Conservation (phyloP, 2,797 vertebrate species). For the Buphagus erythrorhynchus region DNA sequence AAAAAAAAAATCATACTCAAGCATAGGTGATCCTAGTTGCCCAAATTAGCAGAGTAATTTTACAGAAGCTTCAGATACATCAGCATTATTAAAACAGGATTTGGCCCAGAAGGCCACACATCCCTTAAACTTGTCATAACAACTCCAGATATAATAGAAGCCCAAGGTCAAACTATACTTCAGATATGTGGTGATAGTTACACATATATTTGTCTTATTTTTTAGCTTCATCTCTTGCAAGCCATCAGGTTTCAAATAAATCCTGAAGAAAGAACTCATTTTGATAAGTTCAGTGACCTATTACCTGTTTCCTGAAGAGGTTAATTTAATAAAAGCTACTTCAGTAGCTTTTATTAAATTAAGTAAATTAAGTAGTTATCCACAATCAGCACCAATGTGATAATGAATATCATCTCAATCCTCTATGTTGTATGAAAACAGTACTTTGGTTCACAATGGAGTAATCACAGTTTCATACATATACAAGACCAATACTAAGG, state of each 20-base stretch:
- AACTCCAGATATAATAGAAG: background rate
- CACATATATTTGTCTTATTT: background rate
- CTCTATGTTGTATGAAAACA: background rate
- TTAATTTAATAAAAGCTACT: background rate
- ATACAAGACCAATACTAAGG: background rate
- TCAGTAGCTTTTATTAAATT: too few relatives aligned
- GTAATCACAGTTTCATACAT: background rate
- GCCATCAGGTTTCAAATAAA: background rate
- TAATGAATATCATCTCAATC: background rate
- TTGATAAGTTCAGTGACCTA: background rate
- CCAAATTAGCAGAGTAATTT: background rate
- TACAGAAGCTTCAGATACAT: background rate
- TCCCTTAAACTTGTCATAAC: background rate
- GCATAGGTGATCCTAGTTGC: background rate
- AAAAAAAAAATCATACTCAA: background rate
- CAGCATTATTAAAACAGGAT: background rate
- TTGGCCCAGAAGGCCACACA: background rate
- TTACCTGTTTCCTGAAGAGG: background rate
- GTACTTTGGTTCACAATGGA: background rate
- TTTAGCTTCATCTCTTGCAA: background rate
- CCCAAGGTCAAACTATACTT: background rate
- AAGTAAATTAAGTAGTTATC: too few relatives aligned
- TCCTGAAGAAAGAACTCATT: background rate
- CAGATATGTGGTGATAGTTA: background rate
- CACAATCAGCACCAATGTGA: background rate